Conservation (phyloP, 2,797 vertebrate species). For the Erethizon dorsatum region DNA sequence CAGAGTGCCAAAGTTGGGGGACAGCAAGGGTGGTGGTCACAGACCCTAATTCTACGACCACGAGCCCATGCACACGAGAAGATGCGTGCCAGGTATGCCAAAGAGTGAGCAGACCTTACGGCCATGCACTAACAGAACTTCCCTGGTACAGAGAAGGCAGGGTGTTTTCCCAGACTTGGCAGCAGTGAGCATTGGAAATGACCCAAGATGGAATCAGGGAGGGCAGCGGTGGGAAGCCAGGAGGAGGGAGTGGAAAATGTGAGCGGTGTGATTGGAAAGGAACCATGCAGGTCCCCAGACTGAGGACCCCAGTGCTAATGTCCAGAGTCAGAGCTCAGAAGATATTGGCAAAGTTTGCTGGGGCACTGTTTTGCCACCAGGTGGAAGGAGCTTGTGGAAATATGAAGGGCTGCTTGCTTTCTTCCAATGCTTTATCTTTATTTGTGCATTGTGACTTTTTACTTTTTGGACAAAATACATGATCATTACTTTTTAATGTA, state of each 20-base stretch:
- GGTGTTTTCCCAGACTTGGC: not conserved
- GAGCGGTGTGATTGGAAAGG: not conserved
- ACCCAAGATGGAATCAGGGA: not conserved
- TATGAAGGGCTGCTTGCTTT: not conserved
- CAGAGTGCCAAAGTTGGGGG: not conserved
- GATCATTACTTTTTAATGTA: not conserved
- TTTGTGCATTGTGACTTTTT: not conserved
- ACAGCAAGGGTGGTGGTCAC: not conserved
- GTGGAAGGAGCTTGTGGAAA: not conserved
- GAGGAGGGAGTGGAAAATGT: not conserved
- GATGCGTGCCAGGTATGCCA: too few species aligned
- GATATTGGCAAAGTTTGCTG: not conserved
- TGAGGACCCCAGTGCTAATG: too few species aligned
- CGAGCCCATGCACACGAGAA: not conserved
- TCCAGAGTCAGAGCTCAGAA: not conserved
- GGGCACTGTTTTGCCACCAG: not conserved
- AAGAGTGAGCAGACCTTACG: not conserved
- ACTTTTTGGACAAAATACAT: not conserved
- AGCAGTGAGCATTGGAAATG: not conserved
- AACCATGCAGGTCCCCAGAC: not conserved
- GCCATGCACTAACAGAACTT: not conserved
- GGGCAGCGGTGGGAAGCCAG: fast-evolving
- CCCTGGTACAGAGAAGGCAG: too few species aligned
- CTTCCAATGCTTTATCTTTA: not conserved
- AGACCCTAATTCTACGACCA: not conserved